Conservation (phyloP, 2,797 vertebrate species). For the Tapera naevia region DNA sequence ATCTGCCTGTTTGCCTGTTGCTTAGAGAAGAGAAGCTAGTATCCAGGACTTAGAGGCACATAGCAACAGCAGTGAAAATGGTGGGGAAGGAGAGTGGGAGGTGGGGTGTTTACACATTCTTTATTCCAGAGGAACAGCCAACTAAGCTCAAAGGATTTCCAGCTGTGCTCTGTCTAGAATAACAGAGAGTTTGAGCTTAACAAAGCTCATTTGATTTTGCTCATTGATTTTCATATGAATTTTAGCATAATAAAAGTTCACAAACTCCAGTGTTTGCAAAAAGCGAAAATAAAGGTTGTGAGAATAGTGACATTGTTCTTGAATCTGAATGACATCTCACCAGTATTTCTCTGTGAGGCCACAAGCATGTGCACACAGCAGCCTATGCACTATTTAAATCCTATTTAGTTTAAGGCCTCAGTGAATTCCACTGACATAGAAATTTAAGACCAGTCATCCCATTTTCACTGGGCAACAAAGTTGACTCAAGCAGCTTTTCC, state of each 20-base stretch:
- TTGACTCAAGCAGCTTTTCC: background rate
- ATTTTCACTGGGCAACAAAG: background rate
- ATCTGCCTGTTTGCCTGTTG: background rate
- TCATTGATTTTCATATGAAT: slow-evolving; percentile 40
- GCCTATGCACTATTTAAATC: background rate
- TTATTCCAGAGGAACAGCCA: slow-evolving; percentile 32
- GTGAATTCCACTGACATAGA: background rate
- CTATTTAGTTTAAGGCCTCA: background rate
- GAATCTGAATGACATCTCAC: background rate
- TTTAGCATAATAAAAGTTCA: slow-evolving; percentile 36
- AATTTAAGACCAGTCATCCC: background rate
- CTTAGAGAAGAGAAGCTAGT: background rate
- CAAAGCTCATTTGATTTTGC: slow-evolving; percentile 37
- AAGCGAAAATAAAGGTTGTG: background rate
- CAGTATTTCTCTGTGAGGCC: background rate
- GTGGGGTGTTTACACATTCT: background rate
- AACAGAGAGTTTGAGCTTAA: slow-evolving; percentile 18
- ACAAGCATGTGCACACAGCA: background rate
- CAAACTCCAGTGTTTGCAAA: background rate
- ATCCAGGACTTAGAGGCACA: background rate
- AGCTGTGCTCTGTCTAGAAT: slow-evolving; percentile 25
- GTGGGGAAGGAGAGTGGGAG: no score
- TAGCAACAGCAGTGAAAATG: background rate
- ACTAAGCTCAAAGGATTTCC: slow-evolving; percentile 50
- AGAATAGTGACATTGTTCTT: background rate